Evolutionary conservation across 2,888 invertebrate species (phyloP).

Genomic region (Malacosoma neustria): DNA sequence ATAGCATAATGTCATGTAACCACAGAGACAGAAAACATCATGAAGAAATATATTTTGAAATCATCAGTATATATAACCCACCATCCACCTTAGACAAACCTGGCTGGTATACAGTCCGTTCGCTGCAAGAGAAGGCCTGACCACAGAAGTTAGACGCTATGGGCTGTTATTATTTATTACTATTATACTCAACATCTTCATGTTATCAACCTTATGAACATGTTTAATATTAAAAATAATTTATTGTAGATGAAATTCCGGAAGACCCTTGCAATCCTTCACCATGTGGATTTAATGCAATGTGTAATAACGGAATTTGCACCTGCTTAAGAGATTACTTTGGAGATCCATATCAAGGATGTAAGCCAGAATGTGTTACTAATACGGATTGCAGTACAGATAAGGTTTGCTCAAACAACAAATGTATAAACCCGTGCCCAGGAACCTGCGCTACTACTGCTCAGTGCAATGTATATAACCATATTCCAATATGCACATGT

Average conservation of each 20-base stretch:
- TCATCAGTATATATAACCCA: too few relatives aligned
- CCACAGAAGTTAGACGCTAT: too few relatives aligned
- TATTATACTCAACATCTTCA: too few relatives aligned
- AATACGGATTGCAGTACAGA: constrained; percentile 82
- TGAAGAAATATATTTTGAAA: too few relatives aligned
- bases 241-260: constrained; percentile 43
- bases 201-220: background rate
- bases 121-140: too few relatives aligned
- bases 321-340: constrained; percentile 81
- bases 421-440: constrained; percentile 83
- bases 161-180: too few relatives aligned
- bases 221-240: constrained; percentile 1
- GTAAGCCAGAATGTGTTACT: constrained; percentile 85
- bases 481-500: constrained; percentile 80
- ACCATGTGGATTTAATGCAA: constrained; percentile 79
- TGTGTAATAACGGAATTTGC: constrained; percentile 79
- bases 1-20: too few relatives aligned
- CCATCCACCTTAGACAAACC: too few relatives aligned
- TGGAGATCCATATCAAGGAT: constrained; percentile 83
- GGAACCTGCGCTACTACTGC: constrained; percentile 80
- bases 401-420: constrained; percentile 82
- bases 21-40: too few relatives aligned
- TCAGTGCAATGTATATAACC: constrained; percentile 76
- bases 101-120: too few relatives aligned
- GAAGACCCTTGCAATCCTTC: constrained; percentile 82